Conservation (phyloP, 2,113 vertebrate species). For the Xiphophorus hellerii region DNA sequence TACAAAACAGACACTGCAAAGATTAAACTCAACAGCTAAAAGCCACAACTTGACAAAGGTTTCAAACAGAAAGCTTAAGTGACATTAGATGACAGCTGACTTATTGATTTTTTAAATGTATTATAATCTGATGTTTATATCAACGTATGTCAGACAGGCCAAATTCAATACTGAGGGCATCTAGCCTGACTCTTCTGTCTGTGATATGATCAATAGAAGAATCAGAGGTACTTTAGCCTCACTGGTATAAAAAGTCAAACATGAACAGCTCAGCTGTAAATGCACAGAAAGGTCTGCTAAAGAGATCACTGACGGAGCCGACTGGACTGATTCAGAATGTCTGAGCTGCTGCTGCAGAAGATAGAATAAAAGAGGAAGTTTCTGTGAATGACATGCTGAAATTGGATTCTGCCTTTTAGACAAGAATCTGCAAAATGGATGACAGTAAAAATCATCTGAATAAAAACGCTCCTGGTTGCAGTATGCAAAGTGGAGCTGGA, state of each 20-base stretch:
- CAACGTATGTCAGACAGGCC: neutral
- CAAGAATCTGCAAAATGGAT: neutral
- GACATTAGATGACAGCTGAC: neutral
- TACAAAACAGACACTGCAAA: neutral
- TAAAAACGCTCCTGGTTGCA: neutral
- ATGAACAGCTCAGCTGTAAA: neutral
- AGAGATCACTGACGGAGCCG: neutral
- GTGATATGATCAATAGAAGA: neutral
- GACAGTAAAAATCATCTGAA: neutral
- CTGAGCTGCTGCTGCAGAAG: neutral
- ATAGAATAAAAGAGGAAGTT: neutral
- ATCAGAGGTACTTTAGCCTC: neutral
- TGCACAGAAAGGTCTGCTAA: neutral
- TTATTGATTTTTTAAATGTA: neutral
- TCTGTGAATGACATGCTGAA: neutral
- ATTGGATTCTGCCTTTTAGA: neutral
- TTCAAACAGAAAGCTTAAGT: neutral
- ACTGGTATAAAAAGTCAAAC: neutral
- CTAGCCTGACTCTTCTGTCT: neutral
- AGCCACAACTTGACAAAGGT: neutral
- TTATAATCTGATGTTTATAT: neutral
- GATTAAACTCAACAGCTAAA: neutral
- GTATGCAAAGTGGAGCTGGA: neutral
- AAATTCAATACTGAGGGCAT: neutral
- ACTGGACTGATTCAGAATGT: neutral